Evolutionary conservation across 2,888 invertebrate genomes (phyloP).

Genomic region (Meta bourneti): DNA sequence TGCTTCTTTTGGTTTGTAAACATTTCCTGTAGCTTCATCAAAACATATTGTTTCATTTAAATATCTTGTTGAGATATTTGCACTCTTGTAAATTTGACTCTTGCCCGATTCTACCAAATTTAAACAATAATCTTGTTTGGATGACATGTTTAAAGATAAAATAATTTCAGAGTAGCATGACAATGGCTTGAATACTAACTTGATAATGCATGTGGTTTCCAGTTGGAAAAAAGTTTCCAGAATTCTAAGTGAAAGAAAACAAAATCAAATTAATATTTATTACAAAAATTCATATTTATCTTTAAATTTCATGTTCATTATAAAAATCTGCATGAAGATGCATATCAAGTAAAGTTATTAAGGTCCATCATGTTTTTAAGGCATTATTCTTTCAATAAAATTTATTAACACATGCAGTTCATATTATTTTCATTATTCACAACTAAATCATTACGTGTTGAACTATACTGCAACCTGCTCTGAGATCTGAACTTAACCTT

Average conservation of each 20-base stretch:
- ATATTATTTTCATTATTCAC: too few relatives aligned
- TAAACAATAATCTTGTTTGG: background rate
- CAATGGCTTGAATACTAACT: constrained; percentile 30
- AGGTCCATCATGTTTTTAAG: too few relatives aligned
- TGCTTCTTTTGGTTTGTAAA: too few relatives aligned
- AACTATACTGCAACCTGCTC: too few relatives aligned
- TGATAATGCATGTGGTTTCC: constrained; percentile 16
- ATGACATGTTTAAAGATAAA: constrained; percentile 12
- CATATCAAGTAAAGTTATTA: too few relatives aligned
- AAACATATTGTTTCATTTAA: too few relatives aligned
- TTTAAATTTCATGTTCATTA: background rate
- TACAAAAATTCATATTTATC: background rate
- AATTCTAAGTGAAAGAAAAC: constrained; percentile 36
- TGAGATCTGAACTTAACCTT: too few relatives aligned
- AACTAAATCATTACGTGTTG: too few relatives aligned
- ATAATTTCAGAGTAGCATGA: background rate
- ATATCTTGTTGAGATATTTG: background rate
- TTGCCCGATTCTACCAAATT: background rate
- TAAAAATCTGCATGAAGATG: background rate
- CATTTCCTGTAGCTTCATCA: too few relatives aligned
- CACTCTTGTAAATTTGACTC: background rate
- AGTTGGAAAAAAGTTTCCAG: constrained; percentile 15
- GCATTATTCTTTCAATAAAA: too few relatives aligned
- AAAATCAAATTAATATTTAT: background rate
- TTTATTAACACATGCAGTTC: too few relatives aligned